A percentile compares a stretch with the other conserved stretches of the same genome.
Conservation (phyloP, 2,888 invertebrate genomes). For the Drosophila formosana region DNA sequence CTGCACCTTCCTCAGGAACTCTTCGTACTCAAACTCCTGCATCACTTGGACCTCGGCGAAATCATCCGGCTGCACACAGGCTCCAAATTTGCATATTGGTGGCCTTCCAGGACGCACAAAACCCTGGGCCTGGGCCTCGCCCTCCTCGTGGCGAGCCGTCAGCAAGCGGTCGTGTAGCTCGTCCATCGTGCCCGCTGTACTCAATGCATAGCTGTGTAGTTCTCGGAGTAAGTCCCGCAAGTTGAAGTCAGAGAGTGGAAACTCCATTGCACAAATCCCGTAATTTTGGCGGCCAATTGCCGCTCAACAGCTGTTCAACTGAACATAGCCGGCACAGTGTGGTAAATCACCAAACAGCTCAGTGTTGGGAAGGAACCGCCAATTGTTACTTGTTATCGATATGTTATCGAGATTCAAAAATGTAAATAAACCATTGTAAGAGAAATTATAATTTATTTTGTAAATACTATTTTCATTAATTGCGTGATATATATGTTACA, state of each 20-base stretch:
- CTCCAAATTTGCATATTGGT: constrained; percentile 37
- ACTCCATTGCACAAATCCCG: constrained; percentile 32
- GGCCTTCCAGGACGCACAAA: constrained; percentile 39
- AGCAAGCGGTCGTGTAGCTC: constrained; percentile 34
- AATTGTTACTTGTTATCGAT: constrained; percentile 14
- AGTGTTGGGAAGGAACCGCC: constrained; percentile 17
- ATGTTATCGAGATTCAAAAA: constrained; percentile 12
- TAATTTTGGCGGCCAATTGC: constrained; percentile 13
- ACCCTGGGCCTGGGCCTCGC: constrained; percentile 52
- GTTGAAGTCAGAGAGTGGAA: constrained; percentile 39
- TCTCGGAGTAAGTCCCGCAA: constrained; percentile 43
- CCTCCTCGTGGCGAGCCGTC: constrained; percentile 37
- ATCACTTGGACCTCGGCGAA: constrained; percentile 40
- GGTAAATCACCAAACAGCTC: not conserved
- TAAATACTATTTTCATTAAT: not conserved
- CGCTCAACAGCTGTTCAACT: not conserved
- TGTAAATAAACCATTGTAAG: not conserved
- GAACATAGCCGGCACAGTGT: not conserved
- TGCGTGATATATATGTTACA: not conserved
- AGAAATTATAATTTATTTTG: not conserved
- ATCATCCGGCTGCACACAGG: constrained; percentile 46
- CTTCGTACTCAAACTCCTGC: constrained; percentile 37
- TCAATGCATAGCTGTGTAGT: constrained; percentile 36
- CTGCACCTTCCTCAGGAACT: constrained; percentile 26
- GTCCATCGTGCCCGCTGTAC: constrained; percentile 30